These are phyloP conservation scores for Ptychoptera contaminata DNA, from an alignment of 2,888 invertebrate genomes.

Conservation along the genomic window DNA sequence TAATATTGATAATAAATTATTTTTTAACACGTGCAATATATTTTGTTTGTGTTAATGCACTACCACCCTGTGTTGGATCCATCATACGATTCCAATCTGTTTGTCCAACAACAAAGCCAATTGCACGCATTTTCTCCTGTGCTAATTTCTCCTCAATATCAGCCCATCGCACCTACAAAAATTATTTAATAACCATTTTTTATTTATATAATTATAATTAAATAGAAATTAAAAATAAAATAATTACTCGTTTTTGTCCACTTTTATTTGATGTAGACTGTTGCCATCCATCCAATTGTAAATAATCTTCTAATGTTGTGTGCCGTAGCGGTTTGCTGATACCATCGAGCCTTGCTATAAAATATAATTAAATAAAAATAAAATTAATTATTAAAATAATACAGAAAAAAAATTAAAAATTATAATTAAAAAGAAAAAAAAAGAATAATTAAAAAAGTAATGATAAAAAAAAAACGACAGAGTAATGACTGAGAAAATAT, in stretches of 20 bases:
- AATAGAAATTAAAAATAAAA: not conserved
- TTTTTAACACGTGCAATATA: slow-evolving; percentile 56
- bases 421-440: too few relatives aligned
- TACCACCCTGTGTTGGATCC: slow-evolving; percentile 75
- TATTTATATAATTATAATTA: slow-evolving; percentile 17
- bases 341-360: slow-evolving; percentile 85
- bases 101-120: slow-evolving; percentile 93
- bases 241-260: slow-evolving; percentile 74
- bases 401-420: too few relatives aligned
- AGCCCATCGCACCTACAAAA: slow-evolving; percentile 83
- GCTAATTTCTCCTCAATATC: slow-evolving; percentile 86
- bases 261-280: slow-evolving; percentile 35
- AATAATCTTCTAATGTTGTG: slow-evolving; percentile 81
- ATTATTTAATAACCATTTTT: slow-evolving; percentile 2
- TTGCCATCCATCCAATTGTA: slow-evolving; percentile 67
- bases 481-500: too few relatives aligned
- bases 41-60: slow-evolving; percentile 86
- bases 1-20: slow-evolving; percentile 2
- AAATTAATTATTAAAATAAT: slow-evolving; percentile 29
- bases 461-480: too few relatives aligned
- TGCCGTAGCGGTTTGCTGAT: slow-evolving; percentile 58
- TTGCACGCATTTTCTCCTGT: slow-evolving; percentile 84
- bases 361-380: slow-evolving; percentile 20
- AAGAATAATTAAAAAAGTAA: too few relatives aligned
- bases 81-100: slow-evolving; percentile 94